A percentile compares a stretch with the other conserved stretches of the same genome.
Conservation (phyloP, 2,797 vertebrate species). For the Sus cebifrons region DNA sequence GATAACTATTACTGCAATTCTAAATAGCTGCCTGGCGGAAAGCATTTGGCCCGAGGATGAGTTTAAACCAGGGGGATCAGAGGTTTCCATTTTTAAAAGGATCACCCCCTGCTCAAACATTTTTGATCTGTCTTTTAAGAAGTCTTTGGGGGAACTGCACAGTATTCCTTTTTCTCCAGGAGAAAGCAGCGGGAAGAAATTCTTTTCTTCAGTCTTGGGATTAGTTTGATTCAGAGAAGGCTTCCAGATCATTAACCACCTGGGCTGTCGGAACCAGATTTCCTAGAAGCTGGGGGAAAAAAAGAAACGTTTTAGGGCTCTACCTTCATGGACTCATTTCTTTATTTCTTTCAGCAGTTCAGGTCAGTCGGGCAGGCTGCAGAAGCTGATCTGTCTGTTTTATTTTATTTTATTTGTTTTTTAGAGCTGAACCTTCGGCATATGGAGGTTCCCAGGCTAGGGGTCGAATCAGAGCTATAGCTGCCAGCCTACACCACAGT, state of each 20-base stretch:
- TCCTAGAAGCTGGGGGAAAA: not conserved
- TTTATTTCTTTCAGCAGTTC: constrained; percentile 25
- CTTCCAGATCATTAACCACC: constrained; percentile 2
- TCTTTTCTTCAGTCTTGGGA: constrained; percentile 55
- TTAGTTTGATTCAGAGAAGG: not conserved
- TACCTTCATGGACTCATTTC: not conserved
- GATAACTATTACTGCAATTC: constrained; percentile 81
- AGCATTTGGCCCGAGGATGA: constrained; percentile 50
- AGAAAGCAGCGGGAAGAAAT: constrained; percentile 34
- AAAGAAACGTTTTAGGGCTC: not conserved
- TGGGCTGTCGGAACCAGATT: not conserved
- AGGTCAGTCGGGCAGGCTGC: not conserved
- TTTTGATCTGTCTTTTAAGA: constrained; percentile 75
- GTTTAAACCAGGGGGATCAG: constrained; percentile 48
- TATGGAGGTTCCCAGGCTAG: no score
- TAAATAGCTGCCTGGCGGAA: constrained; percentile 53
- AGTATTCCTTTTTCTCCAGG: constrained; percentile 51
- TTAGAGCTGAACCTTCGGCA: no score
- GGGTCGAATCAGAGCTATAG: no score
- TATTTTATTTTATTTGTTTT: not conserved
- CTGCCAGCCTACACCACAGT: no score
- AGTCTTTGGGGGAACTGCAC: constrained; percentile 53
- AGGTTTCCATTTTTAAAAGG: constrained; percentile 74
- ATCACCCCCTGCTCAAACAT: constrained; percentile 67
- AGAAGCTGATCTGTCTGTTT: not conserved